Evolutionary conservation across 2,888 invertebrate genomes (phyloP).

Genomic region (Cephus pygmeus): DNA sequence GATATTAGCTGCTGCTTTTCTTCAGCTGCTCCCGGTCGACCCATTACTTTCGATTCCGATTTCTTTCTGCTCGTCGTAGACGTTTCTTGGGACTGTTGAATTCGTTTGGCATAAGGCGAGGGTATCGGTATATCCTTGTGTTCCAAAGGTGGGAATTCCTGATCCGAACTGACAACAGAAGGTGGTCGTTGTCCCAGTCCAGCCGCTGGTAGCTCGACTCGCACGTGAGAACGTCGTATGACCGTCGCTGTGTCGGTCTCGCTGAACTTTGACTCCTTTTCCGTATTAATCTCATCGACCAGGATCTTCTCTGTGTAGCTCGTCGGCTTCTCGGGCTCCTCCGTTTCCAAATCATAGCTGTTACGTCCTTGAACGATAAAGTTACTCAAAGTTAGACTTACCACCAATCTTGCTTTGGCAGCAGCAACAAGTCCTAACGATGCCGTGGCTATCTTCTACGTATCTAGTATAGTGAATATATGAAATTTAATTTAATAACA

Average conservation of each 20-base stretch:
- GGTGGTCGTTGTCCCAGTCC: slow-evolving; percentile 73
- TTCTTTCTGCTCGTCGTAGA: slow-evolving; percentile 26
- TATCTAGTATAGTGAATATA: not conserved
- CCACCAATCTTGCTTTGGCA: not conserved
- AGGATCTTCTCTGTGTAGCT: slow-evolving; percentile 47
- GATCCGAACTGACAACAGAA: slow-evolving; percentile 73
- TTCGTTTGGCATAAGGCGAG: slow-evolving; percentile 48
- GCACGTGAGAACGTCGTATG: slow-evolving; percentile 66
- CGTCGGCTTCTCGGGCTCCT: slow-evolving; percentile 50
- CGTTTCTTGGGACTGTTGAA: slow-evolving; percentile 40
- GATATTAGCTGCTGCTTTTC: slow-evolving; percentile 20
- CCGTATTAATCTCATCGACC: slow-evolving; percentile 39
- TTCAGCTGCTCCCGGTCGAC: slow-evolving; percentile 4
- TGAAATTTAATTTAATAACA: not conserved
- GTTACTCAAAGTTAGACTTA: slow-evolving; percentile 1
- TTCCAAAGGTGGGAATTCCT: slow-evolving; percentile 55
- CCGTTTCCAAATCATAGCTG: slow-evolving; percentile 59
- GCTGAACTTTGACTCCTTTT: slow-evolving; percentile 51
- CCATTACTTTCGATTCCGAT: not conserved
- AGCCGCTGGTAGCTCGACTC: slow-evolving; percentile 73
- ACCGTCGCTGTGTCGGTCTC: slow-evolving; percentile 59
- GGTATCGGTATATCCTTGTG: slow-evolving; percentile 55
- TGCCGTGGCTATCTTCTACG: not conserved
- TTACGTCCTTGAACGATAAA: slow-evolving; percentile 49
- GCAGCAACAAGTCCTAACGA: not conserved